phyloP scores from a whole-genome alignment of 1,140 invertebrate genomes.

The Phortica variegata region DNA sequence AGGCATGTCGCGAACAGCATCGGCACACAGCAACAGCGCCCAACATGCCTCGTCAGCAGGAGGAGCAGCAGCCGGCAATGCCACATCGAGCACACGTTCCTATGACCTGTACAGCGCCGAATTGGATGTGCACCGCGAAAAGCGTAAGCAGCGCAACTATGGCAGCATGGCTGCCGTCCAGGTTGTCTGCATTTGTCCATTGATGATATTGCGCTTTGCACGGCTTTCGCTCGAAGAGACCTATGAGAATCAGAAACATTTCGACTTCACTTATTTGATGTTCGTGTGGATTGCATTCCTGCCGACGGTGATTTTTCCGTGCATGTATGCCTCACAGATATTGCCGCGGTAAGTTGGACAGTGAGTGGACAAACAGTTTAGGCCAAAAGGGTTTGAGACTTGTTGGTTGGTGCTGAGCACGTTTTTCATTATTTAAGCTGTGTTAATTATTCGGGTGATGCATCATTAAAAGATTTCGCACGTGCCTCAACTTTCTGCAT shows the following conservation, averaged over 20 bases:
- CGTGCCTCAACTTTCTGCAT: no score
- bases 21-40: conserved; percentile 4
- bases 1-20: conserved; percentile 26
- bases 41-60: no score
- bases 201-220: conserved; percentile 69
- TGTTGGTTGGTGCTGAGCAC: no score
- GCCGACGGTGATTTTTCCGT: conserved; percentile 67
- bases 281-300: conserved; percentile 73
- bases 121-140: conserved; percentile 66
- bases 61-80: conserved; percentile 11
- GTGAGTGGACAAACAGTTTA: not conserved
- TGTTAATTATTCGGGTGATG: no score
- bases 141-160: conserved; percentile 68
- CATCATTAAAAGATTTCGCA: no score
- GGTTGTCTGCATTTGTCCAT: conserved; percentile 67
- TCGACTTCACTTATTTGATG: conserved; percentile 69
- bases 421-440: no score
- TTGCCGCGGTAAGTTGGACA: conserved; percentile 62
- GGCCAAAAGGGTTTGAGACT: no score
- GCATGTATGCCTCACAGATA: conserved; percentile 66
- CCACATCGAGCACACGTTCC: conserved; percentile 23
- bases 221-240: conserved; percentile 68
- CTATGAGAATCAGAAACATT: conserved; percentile 68
- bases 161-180: conserved; percentile 67
- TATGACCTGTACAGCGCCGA: conserved; percentile 64